These are phyloP conservation scores for Heliocidaris erythrogramma DNA, from an alignment of 35 echinoderm and acorn worm genomes.

Conservation along the genomic window DNA sequence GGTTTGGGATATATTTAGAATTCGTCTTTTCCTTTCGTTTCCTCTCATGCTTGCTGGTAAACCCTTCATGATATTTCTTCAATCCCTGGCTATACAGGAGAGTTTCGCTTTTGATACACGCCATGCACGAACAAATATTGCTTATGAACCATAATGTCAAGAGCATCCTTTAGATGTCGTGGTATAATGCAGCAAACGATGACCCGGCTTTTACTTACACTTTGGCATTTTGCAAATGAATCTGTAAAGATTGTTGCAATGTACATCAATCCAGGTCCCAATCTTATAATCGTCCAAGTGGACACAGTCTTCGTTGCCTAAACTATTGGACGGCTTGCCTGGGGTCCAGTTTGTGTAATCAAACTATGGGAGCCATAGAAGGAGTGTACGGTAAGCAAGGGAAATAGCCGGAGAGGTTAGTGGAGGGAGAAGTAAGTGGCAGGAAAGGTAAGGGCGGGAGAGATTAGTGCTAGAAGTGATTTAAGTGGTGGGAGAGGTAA, in stretches of 20 bases:
- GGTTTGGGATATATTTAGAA: too few relatives aligned
- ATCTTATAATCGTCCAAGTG: constrained; percentile 35
- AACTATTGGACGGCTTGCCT: constrained; percentile 59
- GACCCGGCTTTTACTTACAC: constrained; percentile 1
- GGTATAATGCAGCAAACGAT: too few relatives aligned
- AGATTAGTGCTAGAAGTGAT: too few relatives aligned
- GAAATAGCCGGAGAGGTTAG: background rate
- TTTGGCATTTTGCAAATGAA: constrained; percentile 51
- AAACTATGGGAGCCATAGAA: background rate
- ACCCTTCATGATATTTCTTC: too few relatives aligned
- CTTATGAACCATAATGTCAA: too few relatives aligned
- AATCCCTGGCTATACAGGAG: too few relatives aligned
- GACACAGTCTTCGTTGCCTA: constrained; percentile 48
- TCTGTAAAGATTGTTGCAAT: constrained; percentile 37
- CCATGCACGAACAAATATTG: too few relatives aligned
- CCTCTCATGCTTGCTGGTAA: too few relatives aligned
- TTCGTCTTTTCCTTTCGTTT: too few relatives aligned
- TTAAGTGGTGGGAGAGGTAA: too few relatives aligned
- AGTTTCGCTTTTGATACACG: too few relatives aligned
- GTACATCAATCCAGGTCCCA: constrained; percentile 47
- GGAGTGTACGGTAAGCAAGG: background rate
- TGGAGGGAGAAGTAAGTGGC: background rate
- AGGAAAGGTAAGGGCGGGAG: background rate
- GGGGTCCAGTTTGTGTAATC: constrained; percentile 56
- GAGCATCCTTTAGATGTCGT: too few relatives aligned